A percentile compares a stretch with the other conserved stretches of the same genome.
phyloP scores from a whole-genome alignment of 2,797 vertebrate species.

The Erithacus rubecula region DNA sequence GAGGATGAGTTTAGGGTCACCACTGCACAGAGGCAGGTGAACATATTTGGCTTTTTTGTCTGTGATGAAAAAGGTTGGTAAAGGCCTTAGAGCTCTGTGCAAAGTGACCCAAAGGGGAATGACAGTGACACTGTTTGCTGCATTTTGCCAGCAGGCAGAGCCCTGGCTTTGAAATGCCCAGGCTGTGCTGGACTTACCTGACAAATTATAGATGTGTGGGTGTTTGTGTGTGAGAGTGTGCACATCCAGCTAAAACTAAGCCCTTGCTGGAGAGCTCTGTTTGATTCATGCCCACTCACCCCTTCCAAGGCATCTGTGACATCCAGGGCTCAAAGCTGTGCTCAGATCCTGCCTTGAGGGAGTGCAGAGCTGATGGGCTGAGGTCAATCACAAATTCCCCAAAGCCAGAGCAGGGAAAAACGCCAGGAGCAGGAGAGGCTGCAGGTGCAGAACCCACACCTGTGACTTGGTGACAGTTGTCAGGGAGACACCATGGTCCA shows the following conservation, averaged over 20 bases:
- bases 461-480: background rate
- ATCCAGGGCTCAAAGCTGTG: background rate
- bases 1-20: background rate
- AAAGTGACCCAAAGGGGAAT: background rate
- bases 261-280: background rate
- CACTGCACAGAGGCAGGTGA: background rate
- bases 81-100: background rate
- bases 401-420: background rate
- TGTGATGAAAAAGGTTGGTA: background rate
- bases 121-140: background rate
- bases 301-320: background rate
- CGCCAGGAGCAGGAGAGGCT: background rate
- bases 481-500: background rate
- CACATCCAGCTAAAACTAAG: background rate
- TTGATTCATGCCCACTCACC: background rate
- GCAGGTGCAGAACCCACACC: background rate
- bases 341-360: background rate
- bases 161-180: background rate
- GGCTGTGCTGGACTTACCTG: background rate
- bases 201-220: fast-evolving
- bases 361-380: background rate
- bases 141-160: background rate
- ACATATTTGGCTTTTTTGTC: background rate
- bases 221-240: background rate
- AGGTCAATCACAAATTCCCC: fast-evolving